Base-by-base conservation (phyloP, 1,140 invertebrate species). In the Steinernema feltiae region DNA sequence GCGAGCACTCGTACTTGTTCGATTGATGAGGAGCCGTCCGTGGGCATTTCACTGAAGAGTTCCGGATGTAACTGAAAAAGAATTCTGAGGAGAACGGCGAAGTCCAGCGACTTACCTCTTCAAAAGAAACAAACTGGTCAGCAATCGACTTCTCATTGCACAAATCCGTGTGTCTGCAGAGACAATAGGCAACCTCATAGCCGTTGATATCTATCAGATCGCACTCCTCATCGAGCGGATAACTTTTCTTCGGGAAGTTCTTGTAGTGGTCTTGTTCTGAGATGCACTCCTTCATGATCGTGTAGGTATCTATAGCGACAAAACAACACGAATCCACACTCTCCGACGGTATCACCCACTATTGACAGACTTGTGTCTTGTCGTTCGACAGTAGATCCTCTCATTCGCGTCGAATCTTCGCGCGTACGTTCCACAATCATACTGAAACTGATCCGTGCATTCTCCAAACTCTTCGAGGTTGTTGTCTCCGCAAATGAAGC, bases 221-320 rank as follows among this genome's bases (percentile, higher is more conserved):
- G 53, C 82, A 83, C 27, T 83, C 82, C 27, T 83, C 83, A 15
- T 78, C 82, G 1, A 85, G 30, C 1, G 63, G 48, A 27, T 82
- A 78, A 15, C 32, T 53, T 48, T 84, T 84, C n/a, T 75, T 31
- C 1, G 83, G 83, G 41, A 85, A 83, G n/a, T 69, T 82, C 1
- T n/a, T 76, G 73, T 82, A 79, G 73, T 83, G 82, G 21, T 80
- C 81, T n/a, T 32, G 73, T 70, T 83, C 82, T 32, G 82, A 75
- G 31, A 83, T 84, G 69, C 82, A 83, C 73, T 83, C 82, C 71
- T 83, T 83, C 69, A 80, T 76, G n/a, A 83, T 77, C n/a, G 79
- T 80, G 71, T 81, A 83, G 24, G 82, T 80, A 35, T 77, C 82
- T 83, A 48, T n/a, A 75, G 24, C 15, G 53, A 27, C n/a, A n/a